Percentiles rank a stretch among this genome's conserved stretches.
phyloP scores from a whole-genome alignment of 2,797 vertebrate species.

The Bufotes viridis region DNA sequence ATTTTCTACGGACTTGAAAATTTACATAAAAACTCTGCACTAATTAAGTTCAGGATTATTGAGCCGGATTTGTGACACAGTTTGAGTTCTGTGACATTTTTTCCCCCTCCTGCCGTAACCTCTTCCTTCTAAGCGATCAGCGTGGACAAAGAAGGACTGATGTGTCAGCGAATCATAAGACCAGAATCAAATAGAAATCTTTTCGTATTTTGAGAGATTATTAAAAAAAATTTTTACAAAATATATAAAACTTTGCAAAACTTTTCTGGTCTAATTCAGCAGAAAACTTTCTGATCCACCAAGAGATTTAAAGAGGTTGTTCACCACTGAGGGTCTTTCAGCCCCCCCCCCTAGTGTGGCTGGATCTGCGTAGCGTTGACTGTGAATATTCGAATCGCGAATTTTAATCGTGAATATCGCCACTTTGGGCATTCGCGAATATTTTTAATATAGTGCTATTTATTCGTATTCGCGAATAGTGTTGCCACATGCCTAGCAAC shows the following conservation, averaged over 20 bases:
- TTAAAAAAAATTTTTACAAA: background rate
- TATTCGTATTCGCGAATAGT: too few relatives aligned
- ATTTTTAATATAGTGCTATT: too few relatives aligned
- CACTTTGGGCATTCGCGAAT: too few relatives aligned
- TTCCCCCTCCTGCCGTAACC: background rate
- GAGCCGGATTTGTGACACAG: constrained; percentile 7
- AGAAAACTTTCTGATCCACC: background rate
- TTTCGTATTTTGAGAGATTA: background rate
- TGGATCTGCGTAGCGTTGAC: too few relatives aligned
- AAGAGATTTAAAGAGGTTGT: too few relatives aligned
- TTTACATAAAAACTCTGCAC: constrained; percentile 37
- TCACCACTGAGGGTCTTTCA: too few relatives aligned
- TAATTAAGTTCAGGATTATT: constrained; percentile 55
- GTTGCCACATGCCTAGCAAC: too few relatives aligned
- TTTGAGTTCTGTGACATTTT: constrained; percentile 42
- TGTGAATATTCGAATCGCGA: too few relatives aligned
- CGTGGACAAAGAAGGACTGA: background rate
- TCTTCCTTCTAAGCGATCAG: constrained; percentile 6
- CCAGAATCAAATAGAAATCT: background rate
- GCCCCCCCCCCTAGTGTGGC: too few relatives aligned
- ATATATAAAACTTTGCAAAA: background rate
- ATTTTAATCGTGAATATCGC: too few relatives aligned
- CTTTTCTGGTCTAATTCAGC: background rate
- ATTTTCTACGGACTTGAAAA: constrained; percentile 30
- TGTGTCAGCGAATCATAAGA: background rate